phyloP scores from a whole-genome alignment of 1,140 invertebrate species.

The Venustaconcha ellipsiformis region DNA sequence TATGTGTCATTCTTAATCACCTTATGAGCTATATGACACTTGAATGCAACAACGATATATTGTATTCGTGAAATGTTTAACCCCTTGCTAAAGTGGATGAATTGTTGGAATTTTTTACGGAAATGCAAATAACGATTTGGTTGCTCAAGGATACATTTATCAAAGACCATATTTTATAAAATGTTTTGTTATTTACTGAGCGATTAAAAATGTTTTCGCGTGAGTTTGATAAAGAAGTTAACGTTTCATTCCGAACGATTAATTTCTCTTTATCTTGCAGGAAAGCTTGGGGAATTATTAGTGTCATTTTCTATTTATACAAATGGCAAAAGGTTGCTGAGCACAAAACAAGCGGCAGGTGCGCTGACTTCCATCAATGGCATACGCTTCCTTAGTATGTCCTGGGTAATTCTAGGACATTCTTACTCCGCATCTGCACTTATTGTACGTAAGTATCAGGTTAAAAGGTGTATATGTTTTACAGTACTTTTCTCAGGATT shows the following conservation, averaged over 20 bases:
- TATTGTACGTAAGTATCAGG: too few relatives aligned
- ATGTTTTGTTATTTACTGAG: neutral
- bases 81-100: too few relatives aligned
- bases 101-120: neutral
- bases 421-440: constrained; percentile 67
- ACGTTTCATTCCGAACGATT: neutral
- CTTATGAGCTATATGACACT: neutral
- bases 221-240: neutral
- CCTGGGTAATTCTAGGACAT: constrained; percentile 92
- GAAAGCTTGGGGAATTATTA: constrained; percentile 30
- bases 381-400: constrained; percentile 82
- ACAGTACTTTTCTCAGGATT: too few relatives aligned
- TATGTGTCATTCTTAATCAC: neutral
- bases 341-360: constrained; percentile 33
- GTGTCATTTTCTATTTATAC: constrained; percentile 51
- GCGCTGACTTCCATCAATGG: constrained; percentile 46
- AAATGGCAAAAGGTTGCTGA: constrained; percentile 46
- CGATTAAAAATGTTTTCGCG: neutral
- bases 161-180: neutral
- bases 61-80: too few relatives aligned
- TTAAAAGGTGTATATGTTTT: too few relatives aligned
- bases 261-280: constrained; percentile 22
- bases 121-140: neutral
- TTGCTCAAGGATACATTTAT: neutral
- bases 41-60: neutral